Base-by-base conservation (phyloP, 2,113 vertebrate genomes). In the Ranitomeya imitator region DNA sequence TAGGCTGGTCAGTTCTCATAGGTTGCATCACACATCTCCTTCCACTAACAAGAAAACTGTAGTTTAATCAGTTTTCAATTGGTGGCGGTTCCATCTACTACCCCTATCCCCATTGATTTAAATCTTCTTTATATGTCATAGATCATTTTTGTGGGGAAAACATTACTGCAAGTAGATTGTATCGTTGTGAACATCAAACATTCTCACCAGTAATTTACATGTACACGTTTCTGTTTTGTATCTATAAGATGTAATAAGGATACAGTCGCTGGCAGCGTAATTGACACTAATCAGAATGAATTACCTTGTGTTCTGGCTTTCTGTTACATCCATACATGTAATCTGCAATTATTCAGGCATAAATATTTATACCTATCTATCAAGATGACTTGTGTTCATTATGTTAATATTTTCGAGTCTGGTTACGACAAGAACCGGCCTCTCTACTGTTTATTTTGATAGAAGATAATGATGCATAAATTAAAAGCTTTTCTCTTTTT, bases 311-410 rank as follows among this genome's bases (percentile, higher is more conserved):
- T 61, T 45, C 57, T 23, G 16, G 6, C 76, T 79, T 86, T 37
- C 7, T 6, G 31, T 51, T 4, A 8, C 57, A 26, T 21, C 45
- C 18, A 69, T 45, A 57, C 76, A 52, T 37, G 23, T 69, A 86
- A 77, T 86, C 71, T 61, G 59, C 71, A 21, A 18, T 63, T 21
- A 77, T 52, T 37, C 45, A 59, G 13, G 37, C 54, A 74, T 74
- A 82, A 73, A 88, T 82, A 88, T 88, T 60, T 82, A 61, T 88
- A 74, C 19, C 10, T 19, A 60, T 82, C 52, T 19, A 55, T 57
- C 67, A 21, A 9, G 59, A 19, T 81, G 63, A 23, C 26, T 88
- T 26, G 26, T 74, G 71, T 88, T 83, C 69, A 67, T 86, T 86
- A 65, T 74, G 54, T 69, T 26, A 63, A 80, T 80, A 31, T 80